Percentiles rank a stretch among this genome's conserved stretches.
Conservation (phyloP, 2,888 invertebrate genomes). For the Lasioglossum pauxillum region DNA sequence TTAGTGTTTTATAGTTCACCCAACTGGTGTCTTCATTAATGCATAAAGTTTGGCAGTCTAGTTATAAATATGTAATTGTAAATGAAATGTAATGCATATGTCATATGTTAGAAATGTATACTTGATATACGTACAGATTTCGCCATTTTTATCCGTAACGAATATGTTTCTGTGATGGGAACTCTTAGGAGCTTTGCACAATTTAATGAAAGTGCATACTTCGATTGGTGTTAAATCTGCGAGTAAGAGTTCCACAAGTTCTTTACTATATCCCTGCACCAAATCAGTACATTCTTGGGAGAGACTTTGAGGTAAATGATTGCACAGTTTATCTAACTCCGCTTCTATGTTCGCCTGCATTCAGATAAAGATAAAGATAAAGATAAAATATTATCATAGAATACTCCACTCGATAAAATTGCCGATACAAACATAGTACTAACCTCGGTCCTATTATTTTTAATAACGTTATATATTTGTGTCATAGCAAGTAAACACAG, state of each 20-base stretch:
- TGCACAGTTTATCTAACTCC: slow-evolving; percentile 90
- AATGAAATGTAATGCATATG: too few relatives aligned
- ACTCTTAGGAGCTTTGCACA: slow-evolving; percentile 86
- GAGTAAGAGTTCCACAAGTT: slow-evolving; percentile 91
- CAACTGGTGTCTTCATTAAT: too few relatives aligned
- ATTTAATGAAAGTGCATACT: slow-evolving; percentile 91
- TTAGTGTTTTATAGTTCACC: too few relatives aligned
- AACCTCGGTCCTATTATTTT: slow-evolving; percentile 91
- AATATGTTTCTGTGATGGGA: slow-evolving; percentile 80
- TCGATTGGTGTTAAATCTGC: slow-evolving; percentile 91
- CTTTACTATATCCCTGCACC: slow-evolving; percentile 90
- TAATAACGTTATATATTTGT: slow-evolving; percentile 90
- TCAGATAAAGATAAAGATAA: background rate
- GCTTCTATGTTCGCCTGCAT: slow-evolving; percentile 89
- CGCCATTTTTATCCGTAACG: slow-evolving; percentile 83
- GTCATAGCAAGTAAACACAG: slow-evolving; percentile 93
- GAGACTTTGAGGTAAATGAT: slow-evolving; percentile 88
- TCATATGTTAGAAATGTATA: background rate
- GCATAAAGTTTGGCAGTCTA: too few relatives aligned
- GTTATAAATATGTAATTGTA: background rate
- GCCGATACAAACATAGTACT: background rate
- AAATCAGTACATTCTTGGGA: slow-evolving; percentile 90
- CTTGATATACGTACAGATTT: slow-evolving; percentile 85
- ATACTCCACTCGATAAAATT: background rate
- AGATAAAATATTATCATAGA: background rate